A percentile compares a stretch with the other conserved stretches of the same genome.
Evolutionary conservation across 1,140 invertebrate genomes (phyloP).

Genomic region (Subanguina moxae): DNA sequence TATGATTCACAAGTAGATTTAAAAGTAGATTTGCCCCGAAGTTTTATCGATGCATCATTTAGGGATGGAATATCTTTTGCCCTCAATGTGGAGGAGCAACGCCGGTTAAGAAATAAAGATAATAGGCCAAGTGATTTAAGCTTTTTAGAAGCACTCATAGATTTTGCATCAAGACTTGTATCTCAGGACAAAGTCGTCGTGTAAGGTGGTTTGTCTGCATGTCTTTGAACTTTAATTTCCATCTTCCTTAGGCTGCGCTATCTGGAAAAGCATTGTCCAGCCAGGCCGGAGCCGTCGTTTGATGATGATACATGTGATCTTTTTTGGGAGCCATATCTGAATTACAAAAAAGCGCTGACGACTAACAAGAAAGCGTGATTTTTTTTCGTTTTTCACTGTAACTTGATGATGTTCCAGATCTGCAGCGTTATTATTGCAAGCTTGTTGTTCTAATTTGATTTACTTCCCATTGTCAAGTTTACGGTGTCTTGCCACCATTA

Average conservation of each 20-base stretch:
- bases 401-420: too few relatives aligned
- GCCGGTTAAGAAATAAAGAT: not conserved
- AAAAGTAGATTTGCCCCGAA: not conserved
- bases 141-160: conserved; percentile 39
- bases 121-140: conserved; percentile 12
- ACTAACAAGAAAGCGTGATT: too few relatives aligned
- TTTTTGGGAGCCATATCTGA: too few relatives aligned
- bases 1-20: conserved; percentile 71
- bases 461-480: too few relatives aligned
- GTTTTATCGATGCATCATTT: not conserved
- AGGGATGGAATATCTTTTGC: conserved; percentile 38
- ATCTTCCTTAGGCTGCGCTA: too few relatives aligned
- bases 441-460: too few relatives aligned
- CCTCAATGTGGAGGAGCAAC: conserved; percentile 22
- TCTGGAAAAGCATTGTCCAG: conserved; percentile 26
- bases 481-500: too few relatives aligned
- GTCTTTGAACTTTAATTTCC: conserved; percentile 22
- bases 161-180: conserved; percentile 45
- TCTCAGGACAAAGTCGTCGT: conserved; percentile 40
- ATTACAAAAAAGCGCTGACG: too few relatives aligned
- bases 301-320: too few relatives aligned
- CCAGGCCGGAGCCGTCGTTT: not conserved
- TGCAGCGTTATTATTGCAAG: too few relatives aligned
- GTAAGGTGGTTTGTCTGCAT: conserved; percentile 23
- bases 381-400: too few relatives aligned